Conservation (phyloP, 1,140 invertebrate genomes). For the Lordiphosa mommai region DNA sequence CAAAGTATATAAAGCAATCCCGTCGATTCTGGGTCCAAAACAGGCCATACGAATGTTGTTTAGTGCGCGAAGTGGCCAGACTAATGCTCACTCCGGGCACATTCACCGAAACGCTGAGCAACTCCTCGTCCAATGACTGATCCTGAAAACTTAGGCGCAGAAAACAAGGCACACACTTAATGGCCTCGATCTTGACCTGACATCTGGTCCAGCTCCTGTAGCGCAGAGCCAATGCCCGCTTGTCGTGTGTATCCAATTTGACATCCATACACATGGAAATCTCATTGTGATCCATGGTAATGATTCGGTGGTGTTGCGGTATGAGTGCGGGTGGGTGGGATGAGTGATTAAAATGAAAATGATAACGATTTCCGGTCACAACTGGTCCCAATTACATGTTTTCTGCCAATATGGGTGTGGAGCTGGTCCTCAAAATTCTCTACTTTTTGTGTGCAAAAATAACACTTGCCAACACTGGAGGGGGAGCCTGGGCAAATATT, state of each 20-base stretch:
- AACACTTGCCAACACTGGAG: too few species aligned
- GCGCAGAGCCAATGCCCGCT: constrained; percentile 59
- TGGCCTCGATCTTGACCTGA: constrained; percentile 75
- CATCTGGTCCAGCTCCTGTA: constrained; percentile 74
- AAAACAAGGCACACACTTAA: constrained; percentile 78
- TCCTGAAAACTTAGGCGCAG: constrained; percentile 63
- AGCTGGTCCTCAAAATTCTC: too few species aligned
- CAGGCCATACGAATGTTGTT: constrained; percentile 67
- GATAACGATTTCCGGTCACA: constrained; percentile 10
- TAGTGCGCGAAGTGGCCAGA: constrained; percentile 70
- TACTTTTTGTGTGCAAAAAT: too few species aligned
- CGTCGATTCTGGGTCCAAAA: constrained; percentile 79
- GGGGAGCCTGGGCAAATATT: too few species aligned
- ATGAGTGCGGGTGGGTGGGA: constrained; percentile 5
- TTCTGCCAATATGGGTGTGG: too few species aligned
- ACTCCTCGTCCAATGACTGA: constrained; percentile 5
- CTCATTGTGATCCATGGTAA: constrained; percentile 66
- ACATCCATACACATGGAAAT: constrained; percentile 77
- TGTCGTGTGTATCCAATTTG: constrained; percentile 76
- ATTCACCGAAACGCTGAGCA: constrained; percentile 64
- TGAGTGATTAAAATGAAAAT: constrained; percentile 47
- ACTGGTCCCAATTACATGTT: too few species aligned
- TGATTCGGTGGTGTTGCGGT: constrained; percentile 1
- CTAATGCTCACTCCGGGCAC: constrained; percentile 69
- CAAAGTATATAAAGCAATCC: constrained; percentile 74